These are phyloP conservation scores for human DNA, from an alignment of 2,113 vertebrate genomes.

Conservation along the genomic window DNA sequence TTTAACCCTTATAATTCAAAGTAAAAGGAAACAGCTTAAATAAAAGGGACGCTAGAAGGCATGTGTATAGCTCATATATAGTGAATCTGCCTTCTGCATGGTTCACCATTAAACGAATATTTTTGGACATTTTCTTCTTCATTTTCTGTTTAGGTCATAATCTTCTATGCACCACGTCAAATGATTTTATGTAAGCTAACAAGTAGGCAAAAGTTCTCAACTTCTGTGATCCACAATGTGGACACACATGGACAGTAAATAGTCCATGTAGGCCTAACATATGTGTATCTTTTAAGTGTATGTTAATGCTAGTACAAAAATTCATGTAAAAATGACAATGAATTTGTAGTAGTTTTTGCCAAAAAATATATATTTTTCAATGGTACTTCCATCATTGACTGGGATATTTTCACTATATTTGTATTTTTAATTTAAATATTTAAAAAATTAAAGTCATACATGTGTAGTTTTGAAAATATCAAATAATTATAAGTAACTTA, in stretches of 20 bases:
- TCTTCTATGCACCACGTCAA: not conserved
- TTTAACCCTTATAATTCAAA: not conserved
- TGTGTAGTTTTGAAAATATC: not conserved
- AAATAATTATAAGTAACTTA: not conserved
- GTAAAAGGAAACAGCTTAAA: not conserved
- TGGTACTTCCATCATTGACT: not conserved
- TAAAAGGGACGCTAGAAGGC: not conserved
- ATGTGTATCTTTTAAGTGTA: not conserved
- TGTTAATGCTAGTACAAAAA: not conserved
- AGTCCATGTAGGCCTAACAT: not conserved
- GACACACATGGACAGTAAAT: not conserved
- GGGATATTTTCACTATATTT: not conserved
- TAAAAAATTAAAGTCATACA: not conserved
- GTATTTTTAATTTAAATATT: not conserved
- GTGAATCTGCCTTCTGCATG: not conserved
- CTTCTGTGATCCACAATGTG: not conserved
- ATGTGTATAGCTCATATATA: not conserved
- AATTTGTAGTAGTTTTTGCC: not conserved
- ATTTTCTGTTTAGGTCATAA: not conserved
- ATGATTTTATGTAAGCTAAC: not conserved
- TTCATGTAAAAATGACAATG: not conserved
- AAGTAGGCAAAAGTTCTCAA: not conserved
- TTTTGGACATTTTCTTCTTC: not conserved
- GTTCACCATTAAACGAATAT: not conserved
- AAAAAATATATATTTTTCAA: not conserved